These are phyloP conservation scores for Machimus atricapillus DNA, from an alignment of 2,888 invertebrate species.

Conservation along the genomic window DNA sequence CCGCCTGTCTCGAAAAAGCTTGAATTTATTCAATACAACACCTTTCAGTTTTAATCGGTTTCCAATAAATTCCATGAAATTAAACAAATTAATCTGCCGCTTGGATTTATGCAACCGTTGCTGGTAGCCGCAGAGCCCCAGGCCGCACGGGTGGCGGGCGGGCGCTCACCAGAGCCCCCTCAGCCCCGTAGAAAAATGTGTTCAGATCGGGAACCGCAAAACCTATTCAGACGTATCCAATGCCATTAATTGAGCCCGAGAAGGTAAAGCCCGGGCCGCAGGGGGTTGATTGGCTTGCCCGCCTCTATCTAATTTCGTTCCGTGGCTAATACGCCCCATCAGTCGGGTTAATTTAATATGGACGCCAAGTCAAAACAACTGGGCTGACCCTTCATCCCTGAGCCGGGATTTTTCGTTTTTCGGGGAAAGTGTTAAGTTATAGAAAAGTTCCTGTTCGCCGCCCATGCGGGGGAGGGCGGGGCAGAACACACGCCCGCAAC, in stretches of 20 bases:
- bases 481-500: neutral
- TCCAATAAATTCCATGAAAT: conserved; percentile 18
- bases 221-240: conserved; percentile 27
- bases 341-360: conserved; percentile 28
- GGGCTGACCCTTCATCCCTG: conserved; percentile 1
- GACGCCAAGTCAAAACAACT: conserved; percentile 12
- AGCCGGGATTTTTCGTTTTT: neutral
- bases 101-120: conserved; percentile 23
- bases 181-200: neutral
- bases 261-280: neutral
- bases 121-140: neutral
- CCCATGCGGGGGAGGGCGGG: neutral
- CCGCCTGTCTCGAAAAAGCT: neutral
- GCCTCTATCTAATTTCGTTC: conserved; percentile 28
- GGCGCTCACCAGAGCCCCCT: neutral
- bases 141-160: neutral
- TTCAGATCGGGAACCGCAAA: conserved; percentile 15
- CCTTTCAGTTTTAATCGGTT: conserved; percentile 4
- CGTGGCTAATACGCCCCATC: conserved; percentile 30
- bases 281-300: conserved; percentile 24
- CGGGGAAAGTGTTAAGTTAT: conserved; percentile 28
- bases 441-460: conserved; percentile 6
- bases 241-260: conserved; percentile 27
- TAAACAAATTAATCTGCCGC: conserved; percentile 29
- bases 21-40: conserved; percentile 6